Conservation (phyloP, 2,888 invertebrate species). For the Orchesellides sinensis region DNA sequence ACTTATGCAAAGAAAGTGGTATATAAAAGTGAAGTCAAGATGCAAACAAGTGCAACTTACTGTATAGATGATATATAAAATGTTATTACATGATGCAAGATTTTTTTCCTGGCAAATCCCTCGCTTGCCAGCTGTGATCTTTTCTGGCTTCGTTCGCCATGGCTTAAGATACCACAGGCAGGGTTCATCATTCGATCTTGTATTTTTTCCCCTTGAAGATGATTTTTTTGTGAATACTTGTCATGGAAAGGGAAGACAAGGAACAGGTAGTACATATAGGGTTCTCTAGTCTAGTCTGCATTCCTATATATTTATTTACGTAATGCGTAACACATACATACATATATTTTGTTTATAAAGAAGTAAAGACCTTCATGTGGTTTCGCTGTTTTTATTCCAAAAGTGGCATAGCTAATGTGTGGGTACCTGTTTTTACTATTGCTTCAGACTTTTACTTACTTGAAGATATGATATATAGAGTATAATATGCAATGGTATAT, state of each 20-base stretch:
- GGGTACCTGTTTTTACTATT: not conserved
- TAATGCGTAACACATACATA: too few species aligned
- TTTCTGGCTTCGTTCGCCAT: slow-evolving; percentile 49
- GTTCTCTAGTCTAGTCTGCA: not conserved
- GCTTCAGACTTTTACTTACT: too few species aligned
- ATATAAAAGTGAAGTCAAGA: too few species aligned
- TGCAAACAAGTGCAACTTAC: too few species aligned
- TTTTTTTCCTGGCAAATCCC: slow-evolving; percentile 51
- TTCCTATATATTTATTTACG: too few species aligned
- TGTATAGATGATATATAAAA: too few species aligned
- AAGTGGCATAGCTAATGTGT: slow-evolving; percentile 15
- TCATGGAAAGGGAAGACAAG: not conserved
- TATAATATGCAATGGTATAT: not conserved
- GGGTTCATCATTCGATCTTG: not conserved
- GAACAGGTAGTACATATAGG: too few species aligned
- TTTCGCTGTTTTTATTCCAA: slow-evolving; percentile 36
- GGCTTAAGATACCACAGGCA: not conserved
- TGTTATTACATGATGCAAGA: not conserved
- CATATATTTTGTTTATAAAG: too few species aligned
- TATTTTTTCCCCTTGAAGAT: not conserved
- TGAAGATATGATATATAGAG: too few species aligned
- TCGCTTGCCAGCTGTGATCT: slow-evolving; percentile 72
- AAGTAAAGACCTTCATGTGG: slow-evolving; percentile 28
- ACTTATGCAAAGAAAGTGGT: too few species aligned
- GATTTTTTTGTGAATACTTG: slow-evolving; percentile 12